A percentile compares a stretch with the other conserved stretches of the same genome.
Evolutionary conservation across 2,113 vertebrate genomes (phyloP).

Genomic region (Vimba vimba): DNA sequence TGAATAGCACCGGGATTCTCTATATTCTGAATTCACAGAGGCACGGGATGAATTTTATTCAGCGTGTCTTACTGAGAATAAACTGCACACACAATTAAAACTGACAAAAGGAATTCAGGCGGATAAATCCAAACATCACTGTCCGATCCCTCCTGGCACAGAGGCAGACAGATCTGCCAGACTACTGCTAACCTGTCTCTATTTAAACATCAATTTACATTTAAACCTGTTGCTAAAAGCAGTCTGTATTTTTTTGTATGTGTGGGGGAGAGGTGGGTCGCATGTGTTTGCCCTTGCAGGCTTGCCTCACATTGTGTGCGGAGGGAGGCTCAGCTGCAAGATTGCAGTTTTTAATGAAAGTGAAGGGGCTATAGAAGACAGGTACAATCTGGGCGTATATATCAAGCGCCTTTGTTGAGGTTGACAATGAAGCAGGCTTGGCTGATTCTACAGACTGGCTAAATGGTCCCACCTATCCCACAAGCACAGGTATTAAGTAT

Average conservation of each 20-base stretch:
- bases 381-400: slow-evolving; percentile 73
- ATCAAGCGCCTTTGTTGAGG: slow-evolving; percentile 72
- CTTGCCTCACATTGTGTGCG: slow-evolving; percentile 70
- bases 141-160: slow-evolving; percentile 58
- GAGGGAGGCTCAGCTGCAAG: slow-evolving; percentile 77
- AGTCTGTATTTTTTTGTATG: slow-evolving; percentile 70
- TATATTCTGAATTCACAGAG: slow-evolving; percentile 16
- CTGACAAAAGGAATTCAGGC: slow-evolving; percentile 63
- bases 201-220: slow-evolving; percentile 78
- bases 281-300: slow-evolving; percentile 82
- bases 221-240: slow-evolving; percentile 79
- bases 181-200: slow-evolving; percentile 74
- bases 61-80: slow-evolving; percentile 64
- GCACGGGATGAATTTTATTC: slow-evolving; percentile 35
- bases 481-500: slow-evolving; percentile 67
- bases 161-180: slow-evolving; percentile 62
- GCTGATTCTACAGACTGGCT: slow-evolving; percentile 60
- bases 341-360: slow-evolving; percentile 73
- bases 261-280: slow-evolving; percentile 75
- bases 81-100: slow-evolving; percentile 52
- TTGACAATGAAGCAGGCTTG: slow-evolving; percentile 69
- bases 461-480: slow-evolving; percentile 71
- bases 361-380: slow-evolving; percentile 74
- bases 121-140: slow-evolving; percentile 64
- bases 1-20: slow-evolving; percentile 9